Evolutionary conservation across 2,113 vertebrate genomes (phyloP).

Genomic region (Telmatochromis sp.): DNA sequence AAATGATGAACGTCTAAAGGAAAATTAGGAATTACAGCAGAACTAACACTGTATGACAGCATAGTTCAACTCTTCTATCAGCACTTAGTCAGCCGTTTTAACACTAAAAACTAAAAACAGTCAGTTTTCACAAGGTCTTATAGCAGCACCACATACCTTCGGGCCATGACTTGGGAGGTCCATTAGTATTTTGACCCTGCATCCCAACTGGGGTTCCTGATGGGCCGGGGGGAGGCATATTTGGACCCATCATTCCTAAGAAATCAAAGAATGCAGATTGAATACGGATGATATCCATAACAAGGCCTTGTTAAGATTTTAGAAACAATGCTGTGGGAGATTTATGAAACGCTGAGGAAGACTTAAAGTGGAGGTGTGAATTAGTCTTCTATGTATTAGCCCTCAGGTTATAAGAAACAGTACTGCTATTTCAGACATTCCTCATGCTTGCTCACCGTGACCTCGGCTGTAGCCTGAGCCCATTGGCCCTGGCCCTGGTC

Average conservation of each 20-base stretch:
- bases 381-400: not conserved
- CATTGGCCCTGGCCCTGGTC: slow-evolving; percentile 71
- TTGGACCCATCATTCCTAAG: slow-evolving; percentile 88
- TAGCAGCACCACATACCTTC: slow-evolving; percentile 74
- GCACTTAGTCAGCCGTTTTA: not conserved
- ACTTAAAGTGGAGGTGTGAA: not conserved
- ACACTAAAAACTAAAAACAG: not conserved
- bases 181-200: slow-evolving; percentile 86
- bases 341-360: not conserved
- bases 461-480: slow-evolving; percentile 79
- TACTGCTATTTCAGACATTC: not conserved
- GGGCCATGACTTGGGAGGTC: slow-evolving; percentile 90
- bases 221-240: slow-evolving; percentile 91
- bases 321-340: not conserved
- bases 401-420: not conserved
- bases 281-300: not conserved
- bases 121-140: not conserved
- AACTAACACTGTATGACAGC: not conserved
- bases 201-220: slow-evolving; percentile 87
- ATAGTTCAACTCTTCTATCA: not conserved
- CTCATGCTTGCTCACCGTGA: slow-evolving; percentile 75
- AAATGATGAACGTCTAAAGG: not conserved
- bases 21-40: not conserved
- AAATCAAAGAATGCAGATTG: not conserved
- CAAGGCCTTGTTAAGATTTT: not conserved